phyloP scores from a whole-genome alignment of 2,888 invertebrate species.

The Apeira syringaria region DNA sequence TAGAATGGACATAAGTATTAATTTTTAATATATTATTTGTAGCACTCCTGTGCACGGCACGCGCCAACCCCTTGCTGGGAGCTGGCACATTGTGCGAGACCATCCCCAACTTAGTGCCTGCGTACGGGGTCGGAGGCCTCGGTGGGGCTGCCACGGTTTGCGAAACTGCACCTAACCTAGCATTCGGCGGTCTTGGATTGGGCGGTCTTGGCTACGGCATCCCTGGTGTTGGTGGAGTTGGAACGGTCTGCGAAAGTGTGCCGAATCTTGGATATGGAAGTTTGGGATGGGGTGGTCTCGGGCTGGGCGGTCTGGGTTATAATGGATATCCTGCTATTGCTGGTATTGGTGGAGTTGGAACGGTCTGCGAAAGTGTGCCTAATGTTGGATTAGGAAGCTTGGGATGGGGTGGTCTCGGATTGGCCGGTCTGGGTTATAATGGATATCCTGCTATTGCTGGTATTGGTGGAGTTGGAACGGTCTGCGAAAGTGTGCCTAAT shows the following conservation, averaged over 20 bases:
- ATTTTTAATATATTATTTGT: slow-evolving; percentile 30
- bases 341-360: slow-evolving; percentile 11
- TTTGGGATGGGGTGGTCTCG: slow-evolving; percentile 11
- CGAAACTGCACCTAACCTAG: slow-evolving; percentile 20
- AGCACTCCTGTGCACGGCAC: slow-evolving; percentile 51
- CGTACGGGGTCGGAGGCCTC: slow-evolving; percentile 3
- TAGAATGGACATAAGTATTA: too few relatives aligned
- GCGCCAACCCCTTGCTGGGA: slow-evolving; percentile 48
- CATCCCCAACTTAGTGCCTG: neutral
- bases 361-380: too few relatives aligned
- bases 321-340: too few relatives aligned
- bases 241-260: slow-evolving; percentile 20
- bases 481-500: slow-evolving; percentile 22
- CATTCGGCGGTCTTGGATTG: slow-evolving; percentile 5
- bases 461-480: slow-evolving; percentile 16
- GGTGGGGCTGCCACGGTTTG: slow-evolving; percentile 14
- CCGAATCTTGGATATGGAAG: slow-evolving; percentile 17
- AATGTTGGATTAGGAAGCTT: neutral
- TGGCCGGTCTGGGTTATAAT: neutral
- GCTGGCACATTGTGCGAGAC: neutral
- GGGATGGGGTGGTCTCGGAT: neutral
- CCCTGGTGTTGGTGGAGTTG: slow-evolving; percentile 13
- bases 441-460: neutral
- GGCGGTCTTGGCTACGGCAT: slow-evolving; percentile 1
- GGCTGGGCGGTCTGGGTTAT: slow-evolving; percentile 17